phyloP scores from a whole-genome alignment of 2,888 invertebrate species.

The Willowsia nigromaculata region DNA sequence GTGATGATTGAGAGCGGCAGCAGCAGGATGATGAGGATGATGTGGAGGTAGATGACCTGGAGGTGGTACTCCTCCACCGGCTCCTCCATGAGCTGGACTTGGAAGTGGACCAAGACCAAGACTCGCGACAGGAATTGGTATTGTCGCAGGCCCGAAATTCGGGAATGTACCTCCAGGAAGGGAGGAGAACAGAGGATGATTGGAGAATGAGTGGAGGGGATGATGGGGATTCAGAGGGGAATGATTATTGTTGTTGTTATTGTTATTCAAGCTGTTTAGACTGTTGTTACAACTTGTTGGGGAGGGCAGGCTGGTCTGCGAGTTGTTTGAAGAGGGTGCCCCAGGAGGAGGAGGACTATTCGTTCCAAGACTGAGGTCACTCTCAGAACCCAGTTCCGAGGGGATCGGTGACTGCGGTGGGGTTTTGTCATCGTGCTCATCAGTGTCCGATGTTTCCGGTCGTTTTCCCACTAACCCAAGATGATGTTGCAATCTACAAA shows the following conservation, averaged over 20 bases:
- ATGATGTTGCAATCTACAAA: constrained; percentile 77
- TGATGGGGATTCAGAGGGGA: constrained; percentile 68
- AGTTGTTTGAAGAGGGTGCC: constrained; percentile 69
- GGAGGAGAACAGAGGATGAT: constrained; percentile 60
- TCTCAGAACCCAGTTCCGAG: constrained; percentile 77
- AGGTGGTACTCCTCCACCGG: neutral
- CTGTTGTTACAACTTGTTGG: constrained; percentile 64
- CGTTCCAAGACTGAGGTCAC: constrained; percentile 78
- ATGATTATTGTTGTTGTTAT: constrained; percentile 62
- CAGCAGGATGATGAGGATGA: constrained; percentile 74
- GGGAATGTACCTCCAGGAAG: constrained; percentile 64
- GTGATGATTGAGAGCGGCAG: constrained; percentile 53
- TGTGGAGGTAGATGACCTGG: constrained; percentile 70
- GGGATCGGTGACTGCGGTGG: constrained; percentile 77
- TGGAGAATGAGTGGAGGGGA: constrained; percentile 52
- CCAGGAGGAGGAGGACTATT: constrained; percentile 78
- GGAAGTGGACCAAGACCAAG: constrained; percentile 75
- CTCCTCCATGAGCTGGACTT: constrained; percentile 73
- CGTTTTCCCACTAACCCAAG: constrained; percentile 76
- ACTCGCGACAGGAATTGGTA: constrained; percentile 78
- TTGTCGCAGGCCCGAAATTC: constrained; percentile 73
- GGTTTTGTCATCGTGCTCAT: constrained; percentile 75
- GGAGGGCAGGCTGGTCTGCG: constrained; percentile 73
- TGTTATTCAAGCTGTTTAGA: constrained; percentile 31
- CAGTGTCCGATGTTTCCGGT: constrained; percentile 77